Conservation (phyloP, 2,888 invertebrate species). For the Abrostola tripartita region DNA sequence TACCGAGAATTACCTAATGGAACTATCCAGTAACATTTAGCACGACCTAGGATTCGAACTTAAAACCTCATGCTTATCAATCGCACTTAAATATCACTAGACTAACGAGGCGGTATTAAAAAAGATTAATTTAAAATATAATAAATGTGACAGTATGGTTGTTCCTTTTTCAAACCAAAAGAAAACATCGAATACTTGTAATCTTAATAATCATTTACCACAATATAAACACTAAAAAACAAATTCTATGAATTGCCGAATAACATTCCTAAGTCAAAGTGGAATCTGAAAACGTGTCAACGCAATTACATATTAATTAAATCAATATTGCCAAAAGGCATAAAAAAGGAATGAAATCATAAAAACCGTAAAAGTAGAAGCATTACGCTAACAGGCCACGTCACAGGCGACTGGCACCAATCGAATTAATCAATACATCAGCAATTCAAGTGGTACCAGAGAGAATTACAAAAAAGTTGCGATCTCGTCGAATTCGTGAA, state of each 20-base stretch:
- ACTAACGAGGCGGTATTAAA: no score
- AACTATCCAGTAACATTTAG: no score
- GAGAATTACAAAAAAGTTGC: not conserved
- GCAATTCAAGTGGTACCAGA: not conserved
- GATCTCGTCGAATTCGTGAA: not conserved
- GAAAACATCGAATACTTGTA: no score
- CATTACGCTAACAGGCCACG: not conserved
- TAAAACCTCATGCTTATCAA: no score
- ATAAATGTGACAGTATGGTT: no score
- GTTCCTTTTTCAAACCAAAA: no score
- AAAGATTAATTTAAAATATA: no score
- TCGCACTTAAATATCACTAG: no score
- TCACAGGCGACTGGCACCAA: not conserved
- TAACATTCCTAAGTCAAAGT: not conserved
- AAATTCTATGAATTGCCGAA: not conserved
- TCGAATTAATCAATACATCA: conserved; percentile 12
- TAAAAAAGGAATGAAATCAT: not conserved
- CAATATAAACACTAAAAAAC: not conserved
- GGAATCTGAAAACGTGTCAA: not conserved
- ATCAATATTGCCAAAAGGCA: not conserved
- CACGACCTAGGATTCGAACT: no score
- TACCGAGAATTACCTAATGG: no score
- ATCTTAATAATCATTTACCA: no score
- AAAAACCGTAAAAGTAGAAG: not conserved
- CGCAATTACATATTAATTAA: conserved; percentile 1